Evolutionary conservation across 2,888 invertebrate genomes (phyloP).

Genomic region (Onchidella celtica): DNA sequence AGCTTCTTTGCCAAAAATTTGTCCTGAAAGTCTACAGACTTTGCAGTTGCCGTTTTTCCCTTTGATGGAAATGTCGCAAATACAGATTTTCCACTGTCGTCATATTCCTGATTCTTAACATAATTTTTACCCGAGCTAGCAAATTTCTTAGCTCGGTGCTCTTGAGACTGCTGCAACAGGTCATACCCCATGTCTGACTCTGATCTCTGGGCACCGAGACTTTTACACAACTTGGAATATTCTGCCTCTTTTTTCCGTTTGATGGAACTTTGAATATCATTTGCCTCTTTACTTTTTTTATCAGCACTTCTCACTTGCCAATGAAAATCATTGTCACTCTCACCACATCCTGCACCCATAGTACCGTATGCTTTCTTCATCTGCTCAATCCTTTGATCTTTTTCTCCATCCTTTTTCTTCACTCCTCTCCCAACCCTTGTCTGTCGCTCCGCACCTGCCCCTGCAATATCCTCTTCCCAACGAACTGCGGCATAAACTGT

Average conservation of each 20-base stretch:
- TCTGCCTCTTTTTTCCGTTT: neutral
- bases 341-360: neutral
- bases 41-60: too few relatives aligned
- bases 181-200: neutral
- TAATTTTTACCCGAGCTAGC: too few relatives aligned
- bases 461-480: neutral
- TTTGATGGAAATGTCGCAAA: too few relatives aligned
- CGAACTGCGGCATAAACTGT: neutral
- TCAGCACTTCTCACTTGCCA: neutral
- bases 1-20: too few relatives aligned
- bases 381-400: slow-evolving; percentile 34
- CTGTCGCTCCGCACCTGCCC: neutral
- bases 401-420: slow-evolving; percentile 32
- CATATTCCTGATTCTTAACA: too few relatives aligned
- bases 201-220: neutral
- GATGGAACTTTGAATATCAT: neutral
- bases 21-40: too few relatives aligned
- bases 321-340: neutral
- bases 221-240: neutral
- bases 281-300: neutral
- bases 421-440: neutral
- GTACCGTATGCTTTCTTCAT: slow-evolving; percentile 10
- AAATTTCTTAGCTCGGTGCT: neutral
- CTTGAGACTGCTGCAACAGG: neutral
- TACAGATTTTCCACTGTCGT: too few relatives aligned